phyloP scores from a whole-genome alignment of 2,113 vertebrate genomes.

The Ifrita kowaldi region DNA sequence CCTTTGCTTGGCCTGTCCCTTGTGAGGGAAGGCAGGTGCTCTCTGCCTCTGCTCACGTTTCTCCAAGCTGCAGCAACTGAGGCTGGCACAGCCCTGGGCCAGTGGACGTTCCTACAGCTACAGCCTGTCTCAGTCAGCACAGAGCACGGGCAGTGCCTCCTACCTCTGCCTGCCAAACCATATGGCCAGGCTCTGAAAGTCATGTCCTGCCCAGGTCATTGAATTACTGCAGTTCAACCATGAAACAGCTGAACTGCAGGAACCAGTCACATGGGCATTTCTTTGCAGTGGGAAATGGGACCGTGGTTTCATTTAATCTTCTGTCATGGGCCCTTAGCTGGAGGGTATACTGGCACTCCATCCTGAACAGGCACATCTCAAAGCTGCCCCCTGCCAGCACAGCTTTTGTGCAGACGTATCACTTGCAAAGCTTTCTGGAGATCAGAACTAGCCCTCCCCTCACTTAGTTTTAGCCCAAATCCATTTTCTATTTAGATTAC shows the following conservation, averaged over 20 bases:
- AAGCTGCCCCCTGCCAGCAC: background rate
- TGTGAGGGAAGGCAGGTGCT: background rate
- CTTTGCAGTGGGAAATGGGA: background rate
- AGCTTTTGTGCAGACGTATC: accelerated
- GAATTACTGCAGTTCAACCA: background rate
- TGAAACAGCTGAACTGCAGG: background rate
- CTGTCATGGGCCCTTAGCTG: background rate
- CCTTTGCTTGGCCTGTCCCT: background rate
- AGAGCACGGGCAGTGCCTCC: background rate
- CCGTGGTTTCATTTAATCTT: background rate
- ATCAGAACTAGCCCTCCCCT: background rate
- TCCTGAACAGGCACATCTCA: background rate
- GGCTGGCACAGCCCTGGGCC: background rate
- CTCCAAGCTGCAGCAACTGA: background rate
- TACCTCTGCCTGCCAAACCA: background rate
- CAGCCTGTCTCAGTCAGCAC: background rate
- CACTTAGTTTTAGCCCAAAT: background rate
- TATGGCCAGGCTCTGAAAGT: background rate
- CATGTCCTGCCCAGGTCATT: background rate
- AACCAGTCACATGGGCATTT: background rate
- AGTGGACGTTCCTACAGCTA: accelerated
- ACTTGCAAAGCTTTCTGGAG: background rate
- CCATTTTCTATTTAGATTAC: background rate
- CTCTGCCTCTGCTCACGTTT: background rate
- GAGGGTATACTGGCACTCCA: background rate